Conservation (phyloP, 2,888 invertebrate genomes). For the Tenthredo scrophulariae region DNA sequence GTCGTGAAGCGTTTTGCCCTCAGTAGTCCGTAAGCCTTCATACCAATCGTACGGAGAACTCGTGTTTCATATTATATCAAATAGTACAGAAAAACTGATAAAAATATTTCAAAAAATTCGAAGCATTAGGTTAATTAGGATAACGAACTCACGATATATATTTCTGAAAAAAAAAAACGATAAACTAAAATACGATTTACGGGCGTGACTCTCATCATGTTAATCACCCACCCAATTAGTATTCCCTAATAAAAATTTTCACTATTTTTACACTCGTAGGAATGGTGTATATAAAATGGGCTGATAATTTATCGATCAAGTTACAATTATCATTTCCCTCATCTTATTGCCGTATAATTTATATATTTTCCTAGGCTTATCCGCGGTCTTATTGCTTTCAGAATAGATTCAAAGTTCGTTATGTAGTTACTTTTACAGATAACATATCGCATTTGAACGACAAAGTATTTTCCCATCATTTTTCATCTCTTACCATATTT, state of each 20-base stretch:
- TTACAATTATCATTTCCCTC: neutral
- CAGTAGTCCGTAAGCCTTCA: slow-evolving; percentile 75
- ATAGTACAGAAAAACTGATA: slow-evolving; percentile 5
- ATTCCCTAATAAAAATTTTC: neutral
- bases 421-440: neutral
- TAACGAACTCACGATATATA: neutral
- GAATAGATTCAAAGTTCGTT: neutral
- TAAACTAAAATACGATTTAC: slow-evolving; percentile 19
- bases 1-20: slow-evolving; percentile 63
- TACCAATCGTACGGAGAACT: slow-evolving; percentile 69
- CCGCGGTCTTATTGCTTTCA: neutral
- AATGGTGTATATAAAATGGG: neutral
- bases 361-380: neutral
- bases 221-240: neutral
- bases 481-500: neutral
- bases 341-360: neutral
- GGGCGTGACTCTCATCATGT: slow-evolving; percentile 2
- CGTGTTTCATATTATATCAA: slow-evolving; percentile 3
- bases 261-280: neutral
- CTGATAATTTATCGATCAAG: neutral
- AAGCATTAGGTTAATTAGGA: slow-evolving; percentile 2
- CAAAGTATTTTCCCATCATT: neutral
- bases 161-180: neutral
- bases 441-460: neutral
- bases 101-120: slow-evolving; percentile 7